Base-by-base conservation (phyloP, 2,113 vertebrate species). In the Campylomormyrus numenius region DNA sequence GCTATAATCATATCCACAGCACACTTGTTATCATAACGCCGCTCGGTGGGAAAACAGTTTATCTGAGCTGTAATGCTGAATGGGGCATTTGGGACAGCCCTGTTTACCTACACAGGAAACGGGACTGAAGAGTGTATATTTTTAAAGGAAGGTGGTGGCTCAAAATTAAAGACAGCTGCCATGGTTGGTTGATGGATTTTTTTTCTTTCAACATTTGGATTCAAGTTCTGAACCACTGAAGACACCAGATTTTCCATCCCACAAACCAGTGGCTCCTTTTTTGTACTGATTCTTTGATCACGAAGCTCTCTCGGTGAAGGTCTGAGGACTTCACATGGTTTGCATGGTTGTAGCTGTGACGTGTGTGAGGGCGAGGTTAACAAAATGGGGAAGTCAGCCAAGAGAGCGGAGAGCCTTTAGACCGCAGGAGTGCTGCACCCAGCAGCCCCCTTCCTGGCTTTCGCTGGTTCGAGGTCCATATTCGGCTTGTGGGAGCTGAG, bases 251-350 rank as follows among this genome's bases (percentile, higher is more conserved):
- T 58, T 39, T 56, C 31, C 27, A 42, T 39, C 62, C 48, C 58
- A 70, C 58, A 52, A 77, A 17, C 24, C 45, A 86, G 66, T 88
- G 66, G 87, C 89, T 92, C 74, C 91, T 91, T 91, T 90, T 88
- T 83, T 89, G 91, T 86, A 86, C 48, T 5, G 4, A 89, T 90
- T 88, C 91, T 93, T 90, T 92, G 89, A 92, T 92, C 90, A 92
- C 89, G 88, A 83, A 90, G 90, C 42, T 89, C 45, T 52, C 66
- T 90, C 15, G 17, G 89, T 88, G 86, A 91, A 90, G 50, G 49
- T 83, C 90, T 92, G 92, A 91, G 90, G 92, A 90, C 88, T 91
- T 90, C 92, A 92, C 90, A 90, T 46, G 17, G 85, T 74, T 91
- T 84, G 88, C 56, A 74, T 52, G 80, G 70, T 91, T 90, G 80